These are phyloP conservation scores for Diglossa cyanea DNA, from an alignment of 2,797 vertebrate genomes.

Conservation along the genomic window DNA sequence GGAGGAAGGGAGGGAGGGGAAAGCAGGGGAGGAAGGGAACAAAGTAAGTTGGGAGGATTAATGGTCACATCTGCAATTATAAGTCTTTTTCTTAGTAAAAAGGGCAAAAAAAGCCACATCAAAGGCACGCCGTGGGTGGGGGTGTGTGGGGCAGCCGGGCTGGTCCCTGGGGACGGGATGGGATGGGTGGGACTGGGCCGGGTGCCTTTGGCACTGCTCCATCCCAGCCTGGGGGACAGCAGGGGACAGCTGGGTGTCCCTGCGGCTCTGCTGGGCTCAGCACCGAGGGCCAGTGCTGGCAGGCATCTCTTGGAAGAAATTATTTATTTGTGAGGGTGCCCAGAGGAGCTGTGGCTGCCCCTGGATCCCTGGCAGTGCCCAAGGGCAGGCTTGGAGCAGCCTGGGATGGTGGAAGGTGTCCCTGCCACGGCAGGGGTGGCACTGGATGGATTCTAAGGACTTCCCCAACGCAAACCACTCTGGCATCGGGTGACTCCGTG, in stretches of 20 bases:
- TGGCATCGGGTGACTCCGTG: not conserved
- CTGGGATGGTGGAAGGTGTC: accelerated
- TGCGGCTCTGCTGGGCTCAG: not conserved
- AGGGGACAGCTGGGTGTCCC: not conserved
- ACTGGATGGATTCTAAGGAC: not conserved
- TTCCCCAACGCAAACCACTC: not conserved
- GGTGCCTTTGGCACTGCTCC: not conserved
- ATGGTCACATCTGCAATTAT: constrained; percentile 31
- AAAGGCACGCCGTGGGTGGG: accelerated
- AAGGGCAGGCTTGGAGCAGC: accelerated
- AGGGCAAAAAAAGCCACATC: not conserved
- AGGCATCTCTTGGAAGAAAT: not conserved
- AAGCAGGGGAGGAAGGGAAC: not conserved
- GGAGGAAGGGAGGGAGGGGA: not conserved
- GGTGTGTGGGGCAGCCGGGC: not conserved
- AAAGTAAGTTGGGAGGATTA: constrained; percentile 54
- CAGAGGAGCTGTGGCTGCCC: not conserved
- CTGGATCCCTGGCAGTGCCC: not conserved
- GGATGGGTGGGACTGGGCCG: accelerated
- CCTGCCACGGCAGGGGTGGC: not conserved
- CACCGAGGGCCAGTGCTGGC: accelerated
- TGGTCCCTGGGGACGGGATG: not conserved
- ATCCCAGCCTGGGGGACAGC: not conserved
- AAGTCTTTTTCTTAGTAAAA: not conserved
- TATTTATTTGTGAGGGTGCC: not conserved